Base-by-base conservation (phyloP, 2,888 invertebrate genomes). In the Eueremaeus valkanovi region DNA sequence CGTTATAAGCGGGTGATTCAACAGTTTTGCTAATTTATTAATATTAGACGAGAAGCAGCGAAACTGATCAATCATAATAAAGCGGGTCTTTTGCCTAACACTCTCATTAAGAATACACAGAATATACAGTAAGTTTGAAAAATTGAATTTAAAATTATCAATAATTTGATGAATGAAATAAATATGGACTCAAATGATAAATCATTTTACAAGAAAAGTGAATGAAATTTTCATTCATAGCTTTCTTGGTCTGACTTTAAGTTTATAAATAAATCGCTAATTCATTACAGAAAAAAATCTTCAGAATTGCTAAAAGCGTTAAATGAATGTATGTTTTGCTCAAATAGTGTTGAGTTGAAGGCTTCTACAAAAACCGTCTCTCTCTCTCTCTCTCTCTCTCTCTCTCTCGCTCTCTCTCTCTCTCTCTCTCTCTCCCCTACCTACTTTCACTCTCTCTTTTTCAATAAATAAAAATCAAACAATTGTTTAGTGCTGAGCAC, bases 61-160 rank as follows among this genome's bases (percentile, higher is more conserved):
- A 8, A 45, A 45, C 6, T 45, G 8, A 45, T 45, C 45, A 45
- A 45, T 45, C 45, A 45, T 45, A 45, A 45, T 45, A 45, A 16
- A 11, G 16, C 45, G 18, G 45, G 45, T 16, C 45, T 45, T 45
- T 16, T 45, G 45, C 11, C 45, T n/a, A n/a, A n/a, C n/a, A n/a
- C n/a, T 16, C 45, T 45, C 55, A 55, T 55, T 55, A 55, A 24
- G 55, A 55, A 55, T 55, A n/a, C n/a, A n/a, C n/a, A n/a, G n/a
- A n/a, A n/a, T n/a, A n/a, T n/a, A n/a, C n/a, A n/a, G n/a, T n/a
- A 55, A 21, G 55, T 55, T 55, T 55, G 55, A 55, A 55, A 55
- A 49, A 49, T 49, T 49, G 49, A 49, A 11, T 24, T 55, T 24
- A 21, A 11, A 55, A 55, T 24, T 55, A 21, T 24, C 24, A 49